Conservation (phyloP, 1,140 invertebrate species). For the Coelopa frigida region DNA sequence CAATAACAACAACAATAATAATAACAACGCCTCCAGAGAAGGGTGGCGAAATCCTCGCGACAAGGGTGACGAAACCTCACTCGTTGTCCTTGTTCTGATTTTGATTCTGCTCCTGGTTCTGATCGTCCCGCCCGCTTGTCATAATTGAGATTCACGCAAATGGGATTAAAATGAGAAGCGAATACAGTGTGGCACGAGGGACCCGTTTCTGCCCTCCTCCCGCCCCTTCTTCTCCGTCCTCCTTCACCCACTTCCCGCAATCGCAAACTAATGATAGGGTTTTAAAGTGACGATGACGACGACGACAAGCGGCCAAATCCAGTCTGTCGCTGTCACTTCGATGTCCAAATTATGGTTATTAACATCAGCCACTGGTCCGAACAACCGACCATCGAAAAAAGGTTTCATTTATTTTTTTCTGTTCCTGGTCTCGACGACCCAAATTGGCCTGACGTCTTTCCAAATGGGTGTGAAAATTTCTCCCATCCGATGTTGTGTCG, state of each 20-base stretch:
- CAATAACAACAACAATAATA: constrained; percentile 8
- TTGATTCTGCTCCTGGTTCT: no score
- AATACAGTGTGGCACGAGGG: not conserved
- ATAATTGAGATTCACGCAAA: constrained; percentile 7
- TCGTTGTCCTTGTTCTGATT: no score
- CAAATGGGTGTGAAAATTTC: not conserved
- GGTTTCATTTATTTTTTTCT: not conserved
- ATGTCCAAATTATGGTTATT: not conserved
- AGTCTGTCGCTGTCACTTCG: no score
- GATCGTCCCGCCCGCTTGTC: no score
- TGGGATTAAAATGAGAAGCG: constrained; percentile 6
- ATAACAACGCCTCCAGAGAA: not conserved
- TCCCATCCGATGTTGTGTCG: not conserved
- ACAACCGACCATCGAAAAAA: not conserved
- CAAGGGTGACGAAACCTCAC: no score
- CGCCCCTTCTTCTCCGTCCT: no score
- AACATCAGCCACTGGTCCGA: not conserved
- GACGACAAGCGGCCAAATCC: no score
- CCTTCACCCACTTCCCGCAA: no score
- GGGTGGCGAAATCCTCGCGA: not conserved
- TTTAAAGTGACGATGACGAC: no score
- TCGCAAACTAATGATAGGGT: no score
- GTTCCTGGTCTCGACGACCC: not conserved
- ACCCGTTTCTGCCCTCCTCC: no score
- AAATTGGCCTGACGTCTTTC: not conserved